phyloP scores from a whole-genome alignment of 1,140 invertebrate species.

The Amyelois transitella region DNA sequence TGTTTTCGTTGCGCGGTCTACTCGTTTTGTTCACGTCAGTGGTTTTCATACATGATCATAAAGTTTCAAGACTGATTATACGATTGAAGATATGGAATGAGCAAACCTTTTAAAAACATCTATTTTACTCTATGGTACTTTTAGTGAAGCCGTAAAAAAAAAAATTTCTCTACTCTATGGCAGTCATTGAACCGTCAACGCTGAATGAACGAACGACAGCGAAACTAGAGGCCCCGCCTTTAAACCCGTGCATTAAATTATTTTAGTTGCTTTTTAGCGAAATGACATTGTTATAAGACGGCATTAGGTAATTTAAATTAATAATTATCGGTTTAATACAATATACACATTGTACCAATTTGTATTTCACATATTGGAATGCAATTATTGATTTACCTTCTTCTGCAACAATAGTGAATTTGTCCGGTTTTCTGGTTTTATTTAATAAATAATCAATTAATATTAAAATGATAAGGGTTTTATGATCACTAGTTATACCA shows the following conservation, averaged over 20 bases:
- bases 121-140: neutral
- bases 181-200: constrained; percentile 40
- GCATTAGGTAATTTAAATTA: constrained; percentile 39
- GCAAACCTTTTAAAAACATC: neutral
- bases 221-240: constrained; percentile 68
- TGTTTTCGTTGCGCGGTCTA: too few relatives aligned
- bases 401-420: constrained; percentile 39
- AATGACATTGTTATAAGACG: constrained; percentile 62
- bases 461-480: constrained; percentile 24
- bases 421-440: constrained; percentile 37
- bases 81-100: constrained; percentile 11
- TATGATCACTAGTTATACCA: constrained; percentile 20
- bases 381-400: constrained; percentile 58
- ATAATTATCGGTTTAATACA: neutral
- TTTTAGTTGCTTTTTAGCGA: constrained; percentile 51
- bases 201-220: constrained; percentile 43
- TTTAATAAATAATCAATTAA: constrained; percentile 32
- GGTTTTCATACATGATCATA: too few relatives aligned
- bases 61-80: too few relatives aligned
- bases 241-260: constrained; percentile 54
- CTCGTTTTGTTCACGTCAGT: too few relatives aligned
- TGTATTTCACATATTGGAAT: constrained; percentile 21
- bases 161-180: constrained; percentile 32
- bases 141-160: too few relatives aligned
- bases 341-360: constrained; percentile 9